Evolutionary conservation across 1,140 invertebrate genomes (phyloP), one percentile per base, ranked within the genome.

Genomic region (Platyscapa corneri): DNA sequence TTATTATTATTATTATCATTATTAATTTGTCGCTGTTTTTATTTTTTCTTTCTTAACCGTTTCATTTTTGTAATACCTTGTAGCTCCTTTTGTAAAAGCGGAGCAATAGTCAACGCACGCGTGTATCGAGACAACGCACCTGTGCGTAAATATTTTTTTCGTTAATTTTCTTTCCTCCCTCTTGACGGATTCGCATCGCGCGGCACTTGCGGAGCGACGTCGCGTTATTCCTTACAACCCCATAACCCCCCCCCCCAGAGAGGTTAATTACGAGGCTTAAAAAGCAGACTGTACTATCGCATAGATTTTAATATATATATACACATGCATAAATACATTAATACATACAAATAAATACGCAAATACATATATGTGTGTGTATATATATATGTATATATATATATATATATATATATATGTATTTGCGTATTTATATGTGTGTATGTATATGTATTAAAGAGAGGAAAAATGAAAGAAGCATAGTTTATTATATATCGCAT

Each of bases 201-300:
- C 75, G 80, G 72, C 80, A 75, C 84, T 82, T 78, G 80, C 49
- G 39, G 46, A 82, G 80, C 74, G 79, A 82, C 75, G 65, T 82
- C 79, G 72, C 83, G 37, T 80, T 80, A 76, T 53, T 53, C 23
- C 49, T 27, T 37, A 49, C 30, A 32, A 60, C 39, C 49, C 30
- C 20, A 10, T 56, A n/a, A 42, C 49, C 34, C 79, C 39, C 34
- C 79, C 39, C 82, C 84, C 82, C 72, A 90, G 84, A 90, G 87
- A 87, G 84, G 84, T 88, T 82, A 91, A 90, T 91, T 90, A 92
- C 89, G 92, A 93, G 92, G 92, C 92, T 93, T 93, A 92, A 90
- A 91, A 92, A 92, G 91, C 92, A 92, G 92, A 93, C 92, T 93
- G 92, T 92, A 92, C 91, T 92, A 92, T 92, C 87, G 87, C 89